Evolutionary conservation across 2,797 vertebrate genomes (phyloP).

Genomic region (Sphaeramia orbicularis): DNA sequence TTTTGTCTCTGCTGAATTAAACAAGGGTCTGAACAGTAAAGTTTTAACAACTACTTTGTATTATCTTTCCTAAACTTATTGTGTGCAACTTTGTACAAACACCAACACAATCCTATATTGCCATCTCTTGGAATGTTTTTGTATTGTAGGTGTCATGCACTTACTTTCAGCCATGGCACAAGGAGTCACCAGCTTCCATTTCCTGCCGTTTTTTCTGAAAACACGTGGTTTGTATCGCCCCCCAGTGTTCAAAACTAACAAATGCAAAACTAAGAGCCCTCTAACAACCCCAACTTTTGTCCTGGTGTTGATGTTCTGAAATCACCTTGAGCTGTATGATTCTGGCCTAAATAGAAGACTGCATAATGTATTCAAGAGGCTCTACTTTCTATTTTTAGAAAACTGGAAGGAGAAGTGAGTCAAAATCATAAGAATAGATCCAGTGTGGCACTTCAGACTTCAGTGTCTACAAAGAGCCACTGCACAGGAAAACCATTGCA

Average conservation of each 20-base stretch:
- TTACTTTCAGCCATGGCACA: constrained; percentile 17
- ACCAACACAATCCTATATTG: constrained; percentile 48
- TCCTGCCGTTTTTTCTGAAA: neutral
- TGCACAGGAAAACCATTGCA: neutral
- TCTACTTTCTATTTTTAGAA: neutral
- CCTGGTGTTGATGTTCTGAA: neutral
- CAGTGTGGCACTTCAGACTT: constrained; percentile 13
- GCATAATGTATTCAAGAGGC: neutral
- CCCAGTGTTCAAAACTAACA: constrained; percentile 21
- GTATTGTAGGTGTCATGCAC: constrained; percentile 40
- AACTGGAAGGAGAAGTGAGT: neutral
- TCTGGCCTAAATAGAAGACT: neutral
- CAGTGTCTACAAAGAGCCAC: neutral
- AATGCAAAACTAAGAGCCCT: neutral
- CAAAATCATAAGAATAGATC: neutral
- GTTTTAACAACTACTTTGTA: constrained; percentile 27
- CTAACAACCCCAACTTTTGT: neutral
- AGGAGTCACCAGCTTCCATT: neutral
- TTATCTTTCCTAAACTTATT: constrained; percentile 34
- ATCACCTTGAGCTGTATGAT: neutral
- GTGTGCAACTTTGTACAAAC: neutral
- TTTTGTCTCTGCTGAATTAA: constrained; percentile 39
- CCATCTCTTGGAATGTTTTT: constrained; percentile 68
- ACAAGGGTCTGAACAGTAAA: neutral
- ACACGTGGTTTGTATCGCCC: constrained; percentile 50